A percentile compares a stretch with the other conserved stretches of the same genome.
Evolutionary conservation across 1,140 invertebrate genomes (phyloP).

Genomic region (Drosophila bifasciata): DNA sequence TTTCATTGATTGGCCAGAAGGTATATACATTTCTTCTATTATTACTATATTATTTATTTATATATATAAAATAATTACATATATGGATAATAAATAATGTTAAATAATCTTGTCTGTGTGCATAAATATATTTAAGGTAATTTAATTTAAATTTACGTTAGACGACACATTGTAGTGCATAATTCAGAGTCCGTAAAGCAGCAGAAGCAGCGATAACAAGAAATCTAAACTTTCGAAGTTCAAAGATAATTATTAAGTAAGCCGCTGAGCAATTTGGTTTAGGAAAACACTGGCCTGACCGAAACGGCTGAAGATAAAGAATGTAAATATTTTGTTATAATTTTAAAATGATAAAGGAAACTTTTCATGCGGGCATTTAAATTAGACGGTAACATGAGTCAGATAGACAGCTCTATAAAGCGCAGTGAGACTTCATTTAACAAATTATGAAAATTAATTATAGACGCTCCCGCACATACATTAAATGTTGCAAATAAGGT

Average conservation of each 20-base stretch:
- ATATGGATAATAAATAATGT: too few species aligned
- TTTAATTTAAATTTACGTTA: too few species aligned
- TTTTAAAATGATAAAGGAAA: conserved; percentile 64
- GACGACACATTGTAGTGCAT: conserved; percentile 63
- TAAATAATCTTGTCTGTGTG: too few species aligned
- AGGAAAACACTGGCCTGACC: conserved; percentile 20
- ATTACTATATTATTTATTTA: too few species aligned
- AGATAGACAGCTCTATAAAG: conserved; percentile 57
- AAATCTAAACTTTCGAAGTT: conserved; percentile 33
- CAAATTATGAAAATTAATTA: conserved; percentile 79
- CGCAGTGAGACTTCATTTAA: conserved; percentile 75
- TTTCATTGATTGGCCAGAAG: too few species aligned
- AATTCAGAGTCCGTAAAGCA: conserved; percentile 76
- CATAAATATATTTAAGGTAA: not conserved
- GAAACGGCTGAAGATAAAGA: conserved; percentile 14
- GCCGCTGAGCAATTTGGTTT: conserved; percentile 45
- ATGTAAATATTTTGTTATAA: conserved; percentile 81
- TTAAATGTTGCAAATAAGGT: conserved; percentile 11
- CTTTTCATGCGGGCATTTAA: conserved; percentile 58
- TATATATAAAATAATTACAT: too few species aligned
- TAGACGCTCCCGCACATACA: conserved; percentile 33
- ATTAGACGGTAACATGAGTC: conserved; percentile 52
- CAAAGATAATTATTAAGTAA: conserved; percentile 51
- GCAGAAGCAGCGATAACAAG: conserved; percentile 26
- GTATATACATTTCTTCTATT: too few species aligned